A percentile compares a stretch with the other conserved stretches of the same genome.
Conservation (phyloP, 2,888 invertebrate genomes). For the Lasioglossum vierecki region DNA sequence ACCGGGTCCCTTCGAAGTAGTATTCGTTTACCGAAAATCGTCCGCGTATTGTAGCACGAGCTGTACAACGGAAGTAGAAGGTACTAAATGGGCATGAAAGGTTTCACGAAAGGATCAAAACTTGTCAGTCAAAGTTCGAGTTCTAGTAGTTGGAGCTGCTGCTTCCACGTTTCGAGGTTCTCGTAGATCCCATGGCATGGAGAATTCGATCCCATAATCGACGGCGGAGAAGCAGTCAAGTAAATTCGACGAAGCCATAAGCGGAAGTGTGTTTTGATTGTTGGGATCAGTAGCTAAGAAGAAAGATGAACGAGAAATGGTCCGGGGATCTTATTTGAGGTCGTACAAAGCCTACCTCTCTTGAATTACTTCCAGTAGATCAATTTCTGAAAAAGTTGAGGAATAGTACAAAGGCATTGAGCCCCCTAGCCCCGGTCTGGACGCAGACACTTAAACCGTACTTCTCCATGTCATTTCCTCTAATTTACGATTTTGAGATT, state of each 20-base stretch:
- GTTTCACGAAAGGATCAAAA: constrained; percentile 7
- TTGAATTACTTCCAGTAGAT: constrained; percentile 14
- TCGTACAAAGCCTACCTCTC: constrained; percentile 6
- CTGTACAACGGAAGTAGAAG: not conserved
- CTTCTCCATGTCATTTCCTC: not conserved
- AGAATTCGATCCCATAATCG: not conserved
- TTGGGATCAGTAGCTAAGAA: not conserved
- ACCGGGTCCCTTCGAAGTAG: not conserved
- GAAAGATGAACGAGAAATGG: not conserved
- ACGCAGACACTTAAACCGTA: not conserved
- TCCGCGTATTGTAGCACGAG: not conserved
- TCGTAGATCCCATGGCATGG: not conserved
- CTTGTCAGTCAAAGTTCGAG: not conserved
- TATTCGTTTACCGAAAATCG: not conserved
- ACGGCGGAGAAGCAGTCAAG: constrained; percentile 5
- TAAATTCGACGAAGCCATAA: constrained; percentile 5
- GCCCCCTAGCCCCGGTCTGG: not conserved
- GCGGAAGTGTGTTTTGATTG: constrained; percentile 6
- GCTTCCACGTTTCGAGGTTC: not conserved
- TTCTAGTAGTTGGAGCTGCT: not conserved
- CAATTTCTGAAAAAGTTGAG: constrained; percentile 2
- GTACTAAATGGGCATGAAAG: not conserved
- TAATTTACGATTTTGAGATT: constrained; percentile 1
- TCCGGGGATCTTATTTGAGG: not conserved
- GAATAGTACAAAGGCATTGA: not conserved